Evolutionary conservation across 2,113 vertebrate species (phyloP), one percentile per base, ranked within the genome.

Genomic region (Brienomyrus longianalis): DNA sequence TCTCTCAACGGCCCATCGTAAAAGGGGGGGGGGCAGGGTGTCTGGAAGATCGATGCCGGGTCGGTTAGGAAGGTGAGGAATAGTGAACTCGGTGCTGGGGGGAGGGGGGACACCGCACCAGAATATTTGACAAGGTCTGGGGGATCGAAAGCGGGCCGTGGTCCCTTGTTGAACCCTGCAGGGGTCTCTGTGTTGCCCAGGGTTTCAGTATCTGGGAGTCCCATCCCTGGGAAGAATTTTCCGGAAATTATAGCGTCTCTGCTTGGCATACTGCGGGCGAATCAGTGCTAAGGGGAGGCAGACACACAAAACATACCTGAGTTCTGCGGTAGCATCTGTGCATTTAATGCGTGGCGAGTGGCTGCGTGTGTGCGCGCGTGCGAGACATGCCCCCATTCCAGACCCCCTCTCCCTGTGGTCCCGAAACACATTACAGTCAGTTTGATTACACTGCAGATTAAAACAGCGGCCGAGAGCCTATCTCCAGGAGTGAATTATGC

Each of bases 401-500:
- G 27, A 39, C 50, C 85, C 5, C 21, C 85, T 43, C 91, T 90
- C 89, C 90, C 83, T 89, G 50, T 85, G 86, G 77, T 90, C 90
- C 91, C 91, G 89, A 93, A 94, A 94, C 91, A 91, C 91, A 92
- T 94, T 93, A 92, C 70, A 87, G 91, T 77, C 77, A 31, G 77
- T 94, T 93, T 95, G 94, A 94, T 95, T 96, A 93, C 91, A 94
- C 94, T 95, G 93, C 91, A 95, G 93, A 94, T 94, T 93, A 92
- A 89, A 92, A 89, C 89, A 90, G 27, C 92, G 88, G 86, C 89
- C 88, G 66, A 90, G 51, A 80, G 84, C 87, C 92, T 91, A 86
- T 94, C 93, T 92, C 90, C 92, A 92, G 91, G 90, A 90, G 91
- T 90, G 80, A 93, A 94, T 95, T 95, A 94, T 92, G 90, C 86